Conservation (phyloP, 2,113 vertebrate genomes). For the Zosterops pallidus region DNA sequence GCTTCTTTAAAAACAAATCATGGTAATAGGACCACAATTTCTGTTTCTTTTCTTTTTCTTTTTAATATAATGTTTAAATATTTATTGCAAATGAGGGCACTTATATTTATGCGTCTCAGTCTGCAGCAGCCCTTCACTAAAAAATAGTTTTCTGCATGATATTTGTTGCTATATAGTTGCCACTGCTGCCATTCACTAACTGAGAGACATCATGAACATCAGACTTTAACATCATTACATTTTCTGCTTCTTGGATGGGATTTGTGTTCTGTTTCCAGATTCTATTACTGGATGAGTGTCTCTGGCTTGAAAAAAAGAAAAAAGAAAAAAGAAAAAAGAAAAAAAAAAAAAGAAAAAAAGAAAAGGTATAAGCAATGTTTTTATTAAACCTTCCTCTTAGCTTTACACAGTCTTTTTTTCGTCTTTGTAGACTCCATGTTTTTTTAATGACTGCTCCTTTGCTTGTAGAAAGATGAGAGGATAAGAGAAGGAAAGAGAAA, state of each 20-base stretch:
- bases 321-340: no score
- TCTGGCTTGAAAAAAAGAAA: not conserved
- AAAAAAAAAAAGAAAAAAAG: not conserved
- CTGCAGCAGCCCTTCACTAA: not conserved
- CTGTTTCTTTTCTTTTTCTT: not conserved
- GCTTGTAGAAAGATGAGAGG: constrained; percentile 14
- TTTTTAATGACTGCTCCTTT: constrained; percentile 55
- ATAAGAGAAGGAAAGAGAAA: constrained; percentile 11
- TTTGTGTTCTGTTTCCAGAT: constrained; percentile 17
- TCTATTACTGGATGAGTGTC: not conserved
- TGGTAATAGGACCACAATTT: not conserved
- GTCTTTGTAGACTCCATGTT: not conserved
- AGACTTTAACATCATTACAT: not conserved
- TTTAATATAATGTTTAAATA: not conserved
- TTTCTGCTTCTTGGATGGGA: not conserved
- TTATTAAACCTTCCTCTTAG: constrained; percentile 31
- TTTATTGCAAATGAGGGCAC: constrained; percentile 1
- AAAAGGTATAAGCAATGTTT: not conserved
- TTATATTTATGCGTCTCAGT: not conserved
- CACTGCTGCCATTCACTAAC: not conserved
- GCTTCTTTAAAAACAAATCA: not conserved
- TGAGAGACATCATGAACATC: not conserved
- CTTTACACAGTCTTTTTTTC: not conserved
- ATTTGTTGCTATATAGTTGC: not conserved
- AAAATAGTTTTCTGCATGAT: not conserved